A percentile compares a stretch with the other conserved stretches of the same genome.
phyloP scores from a whole-genome alignment of 1,140 invertebrate species.

The Octopus sinensis region DNA sequence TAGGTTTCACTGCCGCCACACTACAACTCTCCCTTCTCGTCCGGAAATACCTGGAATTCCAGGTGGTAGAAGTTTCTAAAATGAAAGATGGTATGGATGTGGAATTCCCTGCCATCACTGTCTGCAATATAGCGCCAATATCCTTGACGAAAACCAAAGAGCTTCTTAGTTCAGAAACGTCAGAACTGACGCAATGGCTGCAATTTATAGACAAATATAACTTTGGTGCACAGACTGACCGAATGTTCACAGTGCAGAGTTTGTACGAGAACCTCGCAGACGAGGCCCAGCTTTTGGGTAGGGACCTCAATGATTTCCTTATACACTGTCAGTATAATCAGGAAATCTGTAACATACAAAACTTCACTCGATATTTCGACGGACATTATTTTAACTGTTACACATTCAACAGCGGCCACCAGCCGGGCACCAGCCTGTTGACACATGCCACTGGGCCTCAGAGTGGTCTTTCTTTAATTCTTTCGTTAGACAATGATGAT shows the following conservation, averaged over 20 bases:
- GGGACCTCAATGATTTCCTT: slow-evolving; percentile 42
- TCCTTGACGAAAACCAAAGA: slow-evolving; percentile 42
- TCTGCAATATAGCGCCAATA: slow-evolving; percentile 49
- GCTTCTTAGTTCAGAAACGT: slow-evolving; percentile 19
- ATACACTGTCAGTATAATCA: slow-evolving; percentile 48
- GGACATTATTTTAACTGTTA: slow-evolving; percentile 53
- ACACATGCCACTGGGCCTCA: slow-evolving; percentile 51
- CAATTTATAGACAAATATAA: slow-evolving; percentile 30
- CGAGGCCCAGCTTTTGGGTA: slow-evolving; percentile 39
- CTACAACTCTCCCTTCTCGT: slow-evolving; percentile 48
- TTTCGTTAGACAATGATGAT: slow-evolving; percentile 50
- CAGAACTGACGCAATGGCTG: slow-evolving; percentile 39
- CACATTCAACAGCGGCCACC: slow-evolving; percentile 46
- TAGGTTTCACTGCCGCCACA: slow-evolving; percentile 50
- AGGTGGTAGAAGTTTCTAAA: slow-evolving; percentile 50
- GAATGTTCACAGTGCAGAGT: slow-evolving; percentile 42
- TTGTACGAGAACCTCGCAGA: slow-evolving; percentile 48
- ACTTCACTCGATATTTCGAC: slow-evolving; percentile 47
- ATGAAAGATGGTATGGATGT: slow-evolving; percentile 52
- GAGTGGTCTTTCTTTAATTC: slow-evolving; percentile 46
- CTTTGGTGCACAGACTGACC: slow-evolving; percentile 37
- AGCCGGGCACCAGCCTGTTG: slow-evolving; percentile 31
- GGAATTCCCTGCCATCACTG: slow-evolving; percentile 47
- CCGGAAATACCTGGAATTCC: slow-evolving; percentile 45
- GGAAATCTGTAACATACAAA: slow-evolving; percentile 35